Percentiles rank a stretch among this genome's conserved stretches.
Evolutionary conservation across 1,140 invertebrate genomes (phyloP).

Genomic region (Polypedilum vanderplanki): DNA sequence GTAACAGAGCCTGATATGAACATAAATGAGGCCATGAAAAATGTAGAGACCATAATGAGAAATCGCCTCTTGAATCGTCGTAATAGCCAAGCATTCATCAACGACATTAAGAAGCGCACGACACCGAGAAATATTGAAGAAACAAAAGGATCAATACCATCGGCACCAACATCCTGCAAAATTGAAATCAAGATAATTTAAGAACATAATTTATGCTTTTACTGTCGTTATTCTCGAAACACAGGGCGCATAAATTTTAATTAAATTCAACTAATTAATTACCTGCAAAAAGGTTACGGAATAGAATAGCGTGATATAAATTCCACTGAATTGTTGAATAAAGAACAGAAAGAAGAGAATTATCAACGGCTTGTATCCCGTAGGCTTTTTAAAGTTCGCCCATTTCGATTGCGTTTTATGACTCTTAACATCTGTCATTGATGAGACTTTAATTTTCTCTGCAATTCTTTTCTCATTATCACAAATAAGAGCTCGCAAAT

Average conservation of each 20-base stretch:
- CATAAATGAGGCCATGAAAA: constrained; percentile 50
- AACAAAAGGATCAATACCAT: constrained; percentile 45
- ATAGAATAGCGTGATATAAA: constrained; percentile 64
- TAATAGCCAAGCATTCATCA: constrained; percentile 49
- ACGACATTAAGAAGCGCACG: constrained; percentile 55
- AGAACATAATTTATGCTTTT: background rate
- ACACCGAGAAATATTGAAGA: constrained; percentile 56
- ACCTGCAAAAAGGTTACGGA: constrained; percentile 56
- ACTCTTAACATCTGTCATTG: constrained; percentile 39
- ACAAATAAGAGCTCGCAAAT: constrained; percentile 42
- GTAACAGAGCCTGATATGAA: constrained; percentile 48
- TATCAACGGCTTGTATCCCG: constrained; percentile 53
- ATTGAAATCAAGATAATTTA: constrained; percentile 29
- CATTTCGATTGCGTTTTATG: constrained; percentile 39
- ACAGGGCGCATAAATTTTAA: background rate
- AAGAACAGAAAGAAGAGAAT: constrained; percentile 52
- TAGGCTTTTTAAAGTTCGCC: constrained; percentile 47
- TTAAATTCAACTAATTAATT: constrained; percentile 32
- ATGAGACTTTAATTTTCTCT: constrained; percentile 31
- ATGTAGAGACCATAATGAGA: constrained; percentile 47
- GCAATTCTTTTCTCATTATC: constrained; percentile 43
- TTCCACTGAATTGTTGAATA: constrained; percentile 56
- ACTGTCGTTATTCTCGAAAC: too few species aligned
- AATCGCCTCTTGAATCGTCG: constrained; percentile 47
- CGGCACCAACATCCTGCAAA: constrained; percentile 46